Percentiles rank a stretch among this genome's conserved stretches.
Evolutionary conservation across 1,140 invertebrate species (phyloP).

Genomic region (Onthophagus taurus): DNA sequence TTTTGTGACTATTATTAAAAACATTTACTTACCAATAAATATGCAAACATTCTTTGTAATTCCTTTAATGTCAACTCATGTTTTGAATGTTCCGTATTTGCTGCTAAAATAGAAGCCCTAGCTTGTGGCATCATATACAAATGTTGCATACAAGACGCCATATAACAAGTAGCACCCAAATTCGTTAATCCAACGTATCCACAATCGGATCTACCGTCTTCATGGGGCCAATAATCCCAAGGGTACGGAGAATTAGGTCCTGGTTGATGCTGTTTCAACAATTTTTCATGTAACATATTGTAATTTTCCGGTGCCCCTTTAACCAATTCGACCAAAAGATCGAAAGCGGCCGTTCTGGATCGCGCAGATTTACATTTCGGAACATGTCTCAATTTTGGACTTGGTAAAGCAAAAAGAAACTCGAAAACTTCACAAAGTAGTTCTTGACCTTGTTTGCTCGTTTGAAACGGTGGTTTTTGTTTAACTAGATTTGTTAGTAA

Average conservation of each 20-base stretch:
- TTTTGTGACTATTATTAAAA: background rate
- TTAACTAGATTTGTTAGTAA: constrained; percentile 78
- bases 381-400: constrained; percentile 69
- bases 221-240: constrained; percentile 96
- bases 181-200: constrained; percentile 92
- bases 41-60: constrained; percentile 91
- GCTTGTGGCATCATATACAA: constrained; percentile 94
- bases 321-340: constrained; percentile 78
- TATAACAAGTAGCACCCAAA: constrained; percentile 91
- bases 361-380: constrained; percentile 89
- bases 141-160: constrained; percentile 95
- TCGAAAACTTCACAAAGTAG: constrained; percentile 69
- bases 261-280: constrained; percentile 78
- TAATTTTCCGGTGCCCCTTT: constrained; percentile 81
- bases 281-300: constrained; percentile 66
- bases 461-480: constrained; percentile 80
- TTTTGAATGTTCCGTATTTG: constrained; percentile 49
- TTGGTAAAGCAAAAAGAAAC: constrained; percentile 83
- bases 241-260: constrained; percentile 78
- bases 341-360: constrained; percentile 80
- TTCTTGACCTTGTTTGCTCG: constrained; percentile 64
- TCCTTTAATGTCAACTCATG: constrained; percentile 77
- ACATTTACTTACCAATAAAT: constrained; percentile 57
- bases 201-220: constrained; percentile 86
- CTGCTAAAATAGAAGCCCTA: constrained; percentile 66